Conservation (phyloP, 2,888 invertebrate species). For the Caenorhabditis japonica region DNA sequence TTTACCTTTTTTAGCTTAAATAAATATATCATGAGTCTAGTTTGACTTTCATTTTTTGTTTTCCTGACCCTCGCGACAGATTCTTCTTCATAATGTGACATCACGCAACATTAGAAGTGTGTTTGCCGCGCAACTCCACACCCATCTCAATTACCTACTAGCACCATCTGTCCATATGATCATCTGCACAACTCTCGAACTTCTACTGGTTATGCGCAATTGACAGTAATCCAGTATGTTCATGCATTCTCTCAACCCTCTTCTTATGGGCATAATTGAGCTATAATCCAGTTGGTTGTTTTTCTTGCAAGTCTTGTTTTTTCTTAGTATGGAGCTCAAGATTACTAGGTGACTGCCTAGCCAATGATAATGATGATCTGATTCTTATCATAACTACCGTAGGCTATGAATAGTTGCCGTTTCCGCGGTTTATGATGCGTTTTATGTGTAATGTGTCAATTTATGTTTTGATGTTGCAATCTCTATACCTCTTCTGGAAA, state of each 20-base stretch:
- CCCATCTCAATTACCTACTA: constrained; percentile 39
- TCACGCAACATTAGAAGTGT: constrained; percentile 5
- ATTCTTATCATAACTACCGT: constrained; percentile 15
- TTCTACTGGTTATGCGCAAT: constrained; percentile 47
- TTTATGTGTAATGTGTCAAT: constrained; percentile 39
- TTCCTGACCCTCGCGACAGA: constrained; percentile 11
- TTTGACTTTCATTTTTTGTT: constrained; percentile 1
- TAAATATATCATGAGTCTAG: too few relatives aligned
- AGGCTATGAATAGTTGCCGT: constrained; percentile 2
- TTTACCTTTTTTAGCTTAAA: too few relatives aligned
- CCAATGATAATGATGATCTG: constrained; percentile 1
- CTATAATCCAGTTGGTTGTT: constrained; percentile 8
- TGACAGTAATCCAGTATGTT: constrained; percentile 42
- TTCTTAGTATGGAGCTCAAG: constrained; percentile 16
- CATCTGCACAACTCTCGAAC: constrained; percentile 34
- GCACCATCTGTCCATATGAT: constrained; percentile 32
- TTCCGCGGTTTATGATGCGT: constrained; percentile 23
- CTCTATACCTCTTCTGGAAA: background rate
- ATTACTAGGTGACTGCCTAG: too few relatives aligned
- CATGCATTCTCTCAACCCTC: constrained; percentile 8
- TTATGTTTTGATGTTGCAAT: background rate
- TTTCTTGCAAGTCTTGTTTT: constrained; percentile 9
- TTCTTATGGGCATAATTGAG: constrained; percentile 21
- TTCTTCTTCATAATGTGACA: constrained; percentile 3
- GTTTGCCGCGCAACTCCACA: constrained; percentile 32